Conservation (phyloP, 2,113 vertebrate species). For the Neodontobutis hainanensis region DNA sequence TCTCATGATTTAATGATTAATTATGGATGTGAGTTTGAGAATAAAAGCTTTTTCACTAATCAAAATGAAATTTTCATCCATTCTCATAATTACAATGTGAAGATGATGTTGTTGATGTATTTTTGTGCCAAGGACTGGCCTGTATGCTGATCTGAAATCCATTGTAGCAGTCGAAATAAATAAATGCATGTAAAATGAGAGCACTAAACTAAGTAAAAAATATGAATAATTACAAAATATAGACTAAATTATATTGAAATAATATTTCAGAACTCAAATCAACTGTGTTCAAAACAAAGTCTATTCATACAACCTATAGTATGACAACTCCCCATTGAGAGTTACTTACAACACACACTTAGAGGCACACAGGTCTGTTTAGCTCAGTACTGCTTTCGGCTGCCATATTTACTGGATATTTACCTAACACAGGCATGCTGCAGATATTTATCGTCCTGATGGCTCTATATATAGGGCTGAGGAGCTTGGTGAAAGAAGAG, state of each 20-base stretch:
- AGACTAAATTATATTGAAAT: neutral
- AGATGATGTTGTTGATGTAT: slow-evolving; percentile 77
- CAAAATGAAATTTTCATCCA: slow-evolving; percentile 82
- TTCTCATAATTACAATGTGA: slow-evolving; percentile 87
- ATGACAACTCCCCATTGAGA: slow-evolving; percentile 81
- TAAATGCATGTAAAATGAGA: slow-evolving; percentile 39
- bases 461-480: slow-evolving; percentile 98
- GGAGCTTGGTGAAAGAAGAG: slow-evolving; percentile 81
- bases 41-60: slow-evolving; percentile 93
- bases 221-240: slow-evolving; percentile 6
- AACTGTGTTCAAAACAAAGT: neutral
- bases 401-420: slow-evolving; percentile 97
- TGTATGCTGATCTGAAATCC: slow-evolving; percentile 51
- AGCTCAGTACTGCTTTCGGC: slow-evolving; percentile 88
- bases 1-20: slow-evolving; percentile 97
- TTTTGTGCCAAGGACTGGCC: slow-evolving; percentile 61
- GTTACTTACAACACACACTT: slow-evolving; percentile 40
- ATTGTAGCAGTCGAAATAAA: slow-evolving; percentile 56
- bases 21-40: slow-evolving; percentile 97
- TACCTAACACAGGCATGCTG: slow-evolving; percentile 94
- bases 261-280: too few relatives aligned
- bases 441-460: slow-evolving; percentile 95
- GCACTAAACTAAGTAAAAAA: slow-evolving; percentile 11
- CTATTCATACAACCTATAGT: slow-evolving; percentile 29
- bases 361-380: slow-evolving; percentile 83